These are phyloP conservation scores for Myodes glareolus DNA, from an alignment of 2,113 vertebrate species.

Conservation along the genomic window DNA sequence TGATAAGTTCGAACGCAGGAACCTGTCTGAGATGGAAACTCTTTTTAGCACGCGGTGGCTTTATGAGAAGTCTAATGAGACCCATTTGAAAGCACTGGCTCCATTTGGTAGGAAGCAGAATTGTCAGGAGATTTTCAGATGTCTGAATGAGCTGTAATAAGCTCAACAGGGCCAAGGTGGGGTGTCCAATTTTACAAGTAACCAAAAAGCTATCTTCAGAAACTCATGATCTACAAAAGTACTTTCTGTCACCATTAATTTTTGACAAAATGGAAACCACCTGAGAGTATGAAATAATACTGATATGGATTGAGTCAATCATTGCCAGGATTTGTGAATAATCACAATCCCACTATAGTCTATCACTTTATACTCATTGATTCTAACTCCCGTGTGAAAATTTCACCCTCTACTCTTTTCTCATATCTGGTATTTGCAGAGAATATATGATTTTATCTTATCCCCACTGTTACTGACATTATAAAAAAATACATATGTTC, in stretches of 20 bases:
- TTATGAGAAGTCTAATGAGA: constrained; percentile 62
- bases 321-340: not conserved
- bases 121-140: constrained; percentile 69
- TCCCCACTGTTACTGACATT: not conserved
- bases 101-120: constrained; percentile 48
- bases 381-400: not conserved
- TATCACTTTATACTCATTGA: constrained; percentile 4
- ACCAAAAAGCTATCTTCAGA: constrained; percentile 64
- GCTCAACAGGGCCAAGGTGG: constrained; percentile 48
- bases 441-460: not conserved
- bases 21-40: constrained; percentile 57
- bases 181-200: constrained; percentile 51
- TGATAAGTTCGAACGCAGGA: constrained; percentile 75
- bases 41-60: constrained; percentile 55
- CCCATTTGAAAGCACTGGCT: constrained; percentile 65
- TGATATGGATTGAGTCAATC: constrained; percentile 11
- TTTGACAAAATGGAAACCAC: constrained; percentile 45
- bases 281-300: constrained; percentile 37
- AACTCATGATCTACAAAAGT: constrained; percentile 25
- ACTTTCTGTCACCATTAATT: constrained; percentile 52
- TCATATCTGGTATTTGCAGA: not conserved
- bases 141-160: constrained; percentile 68
- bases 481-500: not conserved
- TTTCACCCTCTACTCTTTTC: not conserved
- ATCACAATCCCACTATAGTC: not conserved